phyloP scores from a whole-genome alignment of 2,888 invertebrate genomes.

The Piscicola geometra region DNA sequence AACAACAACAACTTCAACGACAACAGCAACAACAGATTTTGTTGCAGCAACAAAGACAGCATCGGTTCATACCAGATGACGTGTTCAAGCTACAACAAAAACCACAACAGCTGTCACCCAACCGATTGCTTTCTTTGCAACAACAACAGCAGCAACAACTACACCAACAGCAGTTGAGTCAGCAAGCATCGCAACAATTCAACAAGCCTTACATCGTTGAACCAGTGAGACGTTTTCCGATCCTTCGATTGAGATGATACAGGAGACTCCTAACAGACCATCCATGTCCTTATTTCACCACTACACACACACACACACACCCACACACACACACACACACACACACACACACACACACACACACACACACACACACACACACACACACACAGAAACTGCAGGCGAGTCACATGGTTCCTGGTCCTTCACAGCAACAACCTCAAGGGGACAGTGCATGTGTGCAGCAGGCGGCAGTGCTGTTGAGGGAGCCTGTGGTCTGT shows the following conservation, averaged over 20 bases:
- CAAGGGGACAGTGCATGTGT: neutral
- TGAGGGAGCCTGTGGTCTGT: constrained; percentile 1
- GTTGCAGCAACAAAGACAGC: neutral
- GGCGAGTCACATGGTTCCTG: too few relatives aligned
- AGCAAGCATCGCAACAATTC: constrained; percentile 8
- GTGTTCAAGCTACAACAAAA: constrained; percentile 1
- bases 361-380: neutral
- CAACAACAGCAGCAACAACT: neutral
- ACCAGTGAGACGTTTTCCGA: neutral
- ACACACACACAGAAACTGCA: too few relatives aligned
- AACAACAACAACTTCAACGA: constrained; percentile 7
- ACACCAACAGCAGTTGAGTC: neutral
- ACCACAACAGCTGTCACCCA: neutral
- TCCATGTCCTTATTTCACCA: neutral
- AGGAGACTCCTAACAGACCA: neutral
- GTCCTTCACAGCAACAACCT: too few relatives aligned
- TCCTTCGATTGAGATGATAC: neutral
- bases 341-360: neutral
- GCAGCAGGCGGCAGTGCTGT: neutral
- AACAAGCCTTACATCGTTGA: neutral
- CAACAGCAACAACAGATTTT: neutral
- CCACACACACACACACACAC: neutral
- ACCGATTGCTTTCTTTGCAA: neutral
- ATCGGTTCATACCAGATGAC: neutral
- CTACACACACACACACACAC: neutral